Evolutionary conservation across 2,888 invertebrate genomes (phyloP), one percentile per base, ranked within the genome.

Genomic region (Lasioglossum pauxillum): DNA sequence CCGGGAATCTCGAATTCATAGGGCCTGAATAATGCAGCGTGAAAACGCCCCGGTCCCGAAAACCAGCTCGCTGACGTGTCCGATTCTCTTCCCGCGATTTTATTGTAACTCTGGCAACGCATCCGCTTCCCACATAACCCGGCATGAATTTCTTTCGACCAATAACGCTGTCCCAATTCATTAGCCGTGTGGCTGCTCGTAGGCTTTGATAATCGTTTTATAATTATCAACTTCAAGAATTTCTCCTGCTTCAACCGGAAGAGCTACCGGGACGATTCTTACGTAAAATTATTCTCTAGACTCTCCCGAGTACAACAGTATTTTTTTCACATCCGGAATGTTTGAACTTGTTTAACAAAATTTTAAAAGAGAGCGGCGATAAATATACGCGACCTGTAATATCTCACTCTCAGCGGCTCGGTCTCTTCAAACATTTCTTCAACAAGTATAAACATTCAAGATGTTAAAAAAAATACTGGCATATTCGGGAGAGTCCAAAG

Each of bases 1-100:
- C 76, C 75, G 77, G 79, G 84, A 90, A 93, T 93, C 88, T 89
- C 82, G 90, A 89, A 93, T 93, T 93, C 92, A 93, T 93, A 91
- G 91, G 91, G 88, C 78, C 88, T 93, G 92, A 93, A 93, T 93
- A 93, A 93, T 93, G 90, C 92, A 93, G 87, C 88, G 89, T 19
- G 90, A 85, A 89, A 88, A 84, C 69, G 78, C 81, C 74, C 38
- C 38, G 67, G 31, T 79, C 77, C 83, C 80, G 64, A 57, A 69
- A 75, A 69, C 57, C 64, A 35, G 27, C 46, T 49, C 23, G 49
- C 23, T 23, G 14, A 60, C 5, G n/a, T 8, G 49, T 31, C 38
- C 27, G 35, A 41, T 49, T 60, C 53, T 31, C 31, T 71, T 46
- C 27, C 31, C 38, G 41, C 44, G 27, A 7, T 76, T 64, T 44